These are phyloP conservation scores for Cygnus atratus DNA, from an alignment of 2,113 vertebrate species.

Conservation along the genomic window DNA sequence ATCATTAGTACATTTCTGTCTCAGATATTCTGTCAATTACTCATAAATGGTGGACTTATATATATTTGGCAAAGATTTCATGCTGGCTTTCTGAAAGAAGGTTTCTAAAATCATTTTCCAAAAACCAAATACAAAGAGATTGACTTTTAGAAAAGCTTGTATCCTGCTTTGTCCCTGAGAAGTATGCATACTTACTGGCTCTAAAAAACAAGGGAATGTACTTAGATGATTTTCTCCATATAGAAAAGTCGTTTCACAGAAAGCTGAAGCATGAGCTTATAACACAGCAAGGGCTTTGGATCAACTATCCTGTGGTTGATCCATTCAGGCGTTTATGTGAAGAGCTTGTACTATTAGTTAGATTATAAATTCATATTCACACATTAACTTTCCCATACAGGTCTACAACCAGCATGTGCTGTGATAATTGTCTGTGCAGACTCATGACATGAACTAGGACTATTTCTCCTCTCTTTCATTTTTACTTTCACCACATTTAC, in stretches of 20 bases:
- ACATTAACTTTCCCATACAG: neutral
- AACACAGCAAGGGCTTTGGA: neutral
- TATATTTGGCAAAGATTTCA: neutral
- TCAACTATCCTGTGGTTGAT: neutral
- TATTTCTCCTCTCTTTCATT: neutral
- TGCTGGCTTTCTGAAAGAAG: neutral
- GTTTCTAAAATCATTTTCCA: neutral
- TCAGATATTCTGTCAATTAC: neutral
- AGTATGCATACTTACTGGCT: neutral
- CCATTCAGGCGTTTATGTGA: neutral
- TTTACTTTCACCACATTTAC: neutral
- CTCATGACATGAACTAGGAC: neutral
- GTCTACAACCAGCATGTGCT: neutral
- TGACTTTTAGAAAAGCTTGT: neutral
- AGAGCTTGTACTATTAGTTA: neutral
- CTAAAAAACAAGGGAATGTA: neutral
- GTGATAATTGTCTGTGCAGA: neutral
- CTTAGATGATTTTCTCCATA: neutral
- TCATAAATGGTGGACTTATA: neutral
- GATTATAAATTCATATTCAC: neutral
- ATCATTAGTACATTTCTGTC: neutral
- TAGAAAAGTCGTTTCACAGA: neutral
- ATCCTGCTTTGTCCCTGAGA: neutral
- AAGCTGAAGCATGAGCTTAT: neutral
- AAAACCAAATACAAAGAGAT: neutral